Evolutionary conservation across 2,888 invertebrate species (phyloP).

Genomic region (Labia minor): DNA sequence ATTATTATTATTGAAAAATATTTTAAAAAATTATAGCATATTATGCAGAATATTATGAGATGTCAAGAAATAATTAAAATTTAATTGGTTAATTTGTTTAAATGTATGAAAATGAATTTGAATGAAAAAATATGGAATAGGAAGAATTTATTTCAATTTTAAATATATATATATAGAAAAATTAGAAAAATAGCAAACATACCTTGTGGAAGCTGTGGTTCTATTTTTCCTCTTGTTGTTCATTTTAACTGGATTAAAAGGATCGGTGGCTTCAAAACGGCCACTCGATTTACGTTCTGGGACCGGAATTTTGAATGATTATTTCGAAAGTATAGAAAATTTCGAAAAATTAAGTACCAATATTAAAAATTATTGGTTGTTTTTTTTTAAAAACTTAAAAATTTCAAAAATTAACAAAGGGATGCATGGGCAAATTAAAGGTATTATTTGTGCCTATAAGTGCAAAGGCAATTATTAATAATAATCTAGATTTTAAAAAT

Average conservation of each 20-base stretch:
- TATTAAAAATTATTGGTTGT: background rate
- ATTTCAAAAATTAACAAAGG: background rate
- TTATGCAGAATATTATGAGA: too few relatives aligned
- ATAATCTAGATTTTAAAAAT: background rate
- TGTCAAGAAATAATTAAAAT: too few relatives aligned
- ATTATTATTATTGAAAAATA: too few relatives aligned
- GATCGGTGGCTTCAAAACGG: constrained; percentile 2
- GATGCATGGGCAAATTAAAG: background rate
- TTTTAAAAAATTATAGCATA: too few relatives aligned
- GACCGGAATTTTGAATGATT: constrained; percentile 13
- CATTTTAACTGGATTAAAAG: constrained; percentile 41
- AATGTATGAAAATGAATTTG: too few relatives aligned
- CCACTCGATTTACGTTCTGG: background rate
- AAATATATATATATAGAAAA: too few relatives aligned
- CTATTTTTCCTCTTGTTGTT: constrained; percentile 78
- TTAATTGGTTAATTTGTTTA: too few relatives aligned
- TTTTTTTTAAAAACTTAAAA: background rate
- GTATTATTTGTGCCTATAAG: too few relatives aligned
- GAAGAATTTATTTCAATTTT: too few relatives aligned
- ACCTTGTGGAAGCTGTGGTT: constrained; percentile 60
- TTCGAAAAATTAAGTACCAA: background rate
- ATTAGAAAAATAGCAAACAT: too few relatives aligned
- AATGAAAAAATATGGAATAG: too few relatives aligned
- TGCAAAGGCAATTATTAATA: background rate
- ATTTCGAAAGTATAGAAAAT: background rate